phyloP scores from a whole-genome alignment of 2,113 vertebrate species.

The Trogon melanurus region DNA sequence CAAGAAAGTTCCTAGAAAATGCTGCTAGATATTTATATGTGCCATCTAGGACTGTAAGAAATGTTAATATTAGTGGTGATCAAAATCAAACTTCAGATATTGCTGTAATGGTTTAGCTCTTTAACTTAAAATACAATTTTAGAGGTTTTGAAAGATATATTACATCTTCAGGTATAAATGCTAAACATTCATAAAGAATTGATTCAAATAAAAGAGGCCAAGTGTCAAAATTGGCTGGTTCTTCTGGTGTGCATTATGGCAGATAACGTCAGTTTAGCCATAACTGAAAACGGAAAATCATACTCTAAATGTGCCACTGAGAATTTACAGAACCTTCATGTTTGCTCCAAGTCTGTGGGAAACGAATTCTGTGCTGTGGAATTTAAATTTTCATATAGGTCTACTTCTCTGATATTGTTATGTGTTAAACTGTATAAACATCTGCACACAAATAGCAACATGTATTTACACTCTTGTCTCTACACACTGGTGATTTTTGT shows the following conservation, averaged over 20 bases:
- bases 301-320: background rate
- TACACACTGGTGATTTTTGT: background rate
- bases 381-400: background rate
- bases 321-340: background rate
- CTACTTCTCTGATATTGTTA: background rate
- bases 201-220: background rate
- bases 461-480: background rate
- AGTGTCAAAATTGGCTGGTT: background rate
- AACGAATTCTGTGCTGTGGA: background rate
- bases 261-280: background rate
- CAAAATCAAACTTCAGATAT: background rate
- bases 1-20: background rate
- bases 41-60: background rate
- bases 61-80: background rate
- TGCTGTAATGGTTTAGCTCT: background rate
- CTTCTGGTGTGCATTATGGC: background rate
- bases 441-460: background rate
- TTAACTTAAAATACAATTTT: background rate
- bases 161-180: background rate
- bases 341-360: fast-evolving
- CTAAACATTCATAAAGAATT: background rate
- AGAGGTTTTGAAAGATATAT: background rate
- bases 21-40: background rate
- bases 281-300: background rate
- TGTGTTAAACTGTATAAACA: background rate